Evolutionary conservation across 2,797 vertebrate genomes (phyloP), one percentile per base, ranked within the genome.

Genomic region (Microctenopoma lineatum): DNA sequence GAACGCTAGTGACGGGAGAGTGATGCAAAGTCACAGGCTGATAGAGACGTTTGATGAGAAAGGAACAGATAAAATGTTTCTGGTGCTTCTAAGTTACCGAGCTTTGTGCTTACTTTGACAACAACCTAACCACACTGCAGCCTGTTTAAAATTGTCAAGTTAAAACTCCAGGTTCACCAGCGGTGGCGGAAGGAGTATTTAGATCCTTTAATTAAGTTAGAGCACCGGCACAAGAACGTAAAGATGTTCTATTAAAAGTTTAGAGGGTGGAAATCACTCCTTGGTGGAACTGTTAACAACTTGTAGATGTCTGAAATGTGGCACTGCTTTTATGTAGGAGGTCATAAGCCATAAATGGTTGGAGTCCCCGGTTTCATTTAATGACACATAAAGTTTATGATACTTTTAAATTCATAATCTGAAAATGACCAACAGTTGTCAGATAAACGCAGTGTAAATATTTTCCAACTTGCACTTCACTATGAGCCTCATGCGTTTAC

Each of bases 11-110:
- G 75, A 78, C 50, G 63, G 59, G 16, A 56, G 45, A 84, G 77
- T 69, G 79, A 80, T 72, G 56, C 42, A 60, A 61, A 81, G 68
- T 47, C 84, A 75, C 72, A 56, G 54, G 25, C 44, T 25, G 74
- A 84, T 81, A 71, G 47, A 70, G 52, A 62, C 61, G 54, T 52
- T 59, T 26, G 58, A 8, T 45, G 32, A 56, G 46, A 84, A 45
- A 64, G 47, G 58, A 7, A 58, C 67, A 66, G 70, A 70, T 79
- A 63, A 66, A 53, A 66, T 61, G 61, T 66, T 65, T 66, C 64
- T 80, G 52, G 16, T 68, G 14, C 59, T 61, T 70, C 44, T 59
- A 9, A 70, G 56, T 66, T 41, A 15, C 21, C n/a, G 1, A 38
- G 46, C 52, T 60, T 53, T 21, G 7, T 32, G 36, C 25, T 57